These are phyloP conservation scores for Oegoconia quadripuncta DNA, from an alignment of 2,888 invertebrate genomes.

Conservation along the genomic window DNA sequence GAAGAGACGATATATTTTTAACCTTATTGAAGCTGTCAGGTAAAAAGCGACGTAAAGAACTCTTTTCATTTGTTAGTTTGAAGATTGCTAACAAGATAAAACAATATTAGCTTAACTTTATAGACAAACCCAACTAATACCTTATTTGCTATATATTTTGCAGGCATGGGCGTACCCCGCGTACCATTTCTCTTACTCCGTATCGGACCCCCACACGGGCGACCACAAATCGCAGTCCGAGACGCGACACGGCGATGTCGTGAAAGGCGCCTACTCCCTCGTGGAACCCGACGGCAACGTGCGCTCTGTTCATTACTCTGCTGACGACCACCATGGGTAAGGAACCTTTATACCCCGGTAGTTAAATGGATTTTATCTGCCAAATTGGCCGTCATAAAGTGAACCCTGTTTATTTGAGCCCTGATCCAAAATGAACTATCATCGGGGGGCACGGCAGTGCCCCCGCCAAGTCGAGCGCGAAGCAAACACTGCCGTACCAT, in stretches of 20 bases:
- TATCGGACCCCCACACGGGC: slow-evolving; percentile 77
- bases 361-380: neutral
- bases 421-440: too few species aligned
- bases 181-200: slow-evolving; percentile 79
- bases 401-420: too few species aligned
- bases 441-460: too few species aligned
- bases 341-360: slow-evolving; percentile 16
- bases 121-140: too few species aligned
- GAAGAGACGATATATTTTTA: too few species aligned
- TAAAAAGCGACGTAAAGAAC: too few species aligned
- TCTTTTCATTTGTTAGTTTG: too few species aligned
- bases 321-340: slow-evolving; percentile 72
- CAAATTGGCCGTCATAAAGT: neutral
- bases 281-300: slow-evolving; percentile 79
- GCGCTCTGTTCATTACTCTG: slow-evolving; percentile 75
- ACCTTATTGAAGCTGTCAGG: too few species aligned
- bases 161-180: slow-evolving; percentile 67
- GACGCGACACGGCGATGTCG: slow-evolving; percentile 77
- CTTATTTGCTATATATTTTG: neutral
- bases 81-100: neutral
- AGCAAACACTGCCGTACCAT: too few species aligned
- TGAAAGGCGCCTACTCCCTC: slow-evolving; percentile 80
- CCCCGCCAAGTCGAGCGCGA: too few species aligned
- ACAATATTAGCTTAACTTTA: neutral
- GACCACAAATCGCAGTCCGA: slow-evolving; percentile 80